phyloP scores from a whole-genome alignment of 2,888 invertebrate genomes.

The Atethmia centrago region DNA sequence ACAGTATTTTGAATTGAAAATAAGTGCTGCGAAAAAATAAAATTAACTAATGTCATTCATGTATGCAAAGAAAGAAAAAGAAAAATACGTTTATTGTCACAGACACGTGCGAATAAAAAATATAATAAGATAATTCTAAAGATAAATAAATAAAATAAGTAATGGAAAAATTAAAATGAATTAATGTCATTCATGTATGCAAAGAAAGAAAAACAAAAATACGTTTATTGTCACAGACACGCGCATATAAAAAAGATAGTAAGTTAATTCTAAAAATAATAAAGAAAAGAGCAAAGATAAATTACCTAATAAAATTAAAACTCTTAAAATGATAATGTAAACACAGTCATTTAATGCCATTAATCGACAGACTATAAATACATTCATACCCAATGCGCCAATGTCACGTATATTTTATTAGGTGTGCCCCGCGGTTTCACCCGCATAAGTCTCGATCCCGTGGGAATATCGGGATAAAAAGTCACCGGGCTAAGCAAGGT shows the following conservation, averaged over 20 bases:
- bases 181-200: no score
- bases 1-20: not conserved
- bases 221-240: not conserved
- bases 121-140: not conserved
- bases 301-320: not conserved
- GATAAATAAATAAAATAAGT: not conserved
- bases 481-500: no score
- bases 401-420: constrained; percentile 10
- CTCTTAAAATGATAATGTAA: constrained; percentile 18
- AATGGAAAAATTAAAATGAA: not conserved
- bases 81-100: no score
- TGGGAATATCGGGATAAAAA: no score
- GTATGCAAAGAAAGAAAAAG: not conserved
- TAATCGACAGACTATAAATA: constrained; percentile 19
- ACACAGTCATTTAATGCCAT: constrained; percentile 4
- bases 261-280: not conserved
- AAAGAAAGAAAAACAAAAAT: not conserved
- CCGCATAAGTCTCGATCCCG: no score
- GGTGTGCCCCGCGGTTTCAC: no score
- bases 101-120: not conserved
- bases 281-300: no score
- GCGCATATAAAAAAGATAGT: not conserved
- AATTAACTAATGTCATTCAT: no score
- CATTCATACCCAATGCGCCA: constrained; percentile 13
- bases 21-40: not conserved